Base-by-base conservation (phyloP, 2,113 vertebrate genomes). In the Panthera uncia region DNA sequence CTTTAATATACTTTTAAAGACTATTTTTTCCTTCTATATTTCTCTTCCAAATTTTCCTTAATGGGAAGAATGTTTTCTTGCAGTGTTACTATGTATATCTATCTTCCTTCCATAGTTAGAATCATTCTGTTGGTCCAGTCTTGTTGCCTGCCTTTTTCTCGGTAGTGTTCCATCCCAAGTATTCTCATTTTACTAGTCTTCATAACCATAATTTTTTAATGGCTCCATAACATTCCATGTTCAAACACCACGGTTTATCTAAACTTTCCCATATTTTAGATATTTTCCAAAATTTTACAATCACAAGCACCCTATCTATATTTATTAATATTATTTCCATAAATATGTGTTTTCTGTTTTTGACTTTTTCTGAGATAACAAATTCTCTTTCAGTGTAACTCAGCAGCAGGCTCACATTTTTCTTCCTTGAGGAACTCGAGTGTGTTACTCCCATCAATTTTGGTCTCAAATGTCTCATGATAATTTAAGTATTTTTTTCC, bases 251-350 rank as follows among this genome's bases (percentile, higher is more conserved):
- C 16, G 9, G 38, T 73, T 81, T 89, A 63, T 18, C 2, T 65
- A 57, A 76, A 89, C 11, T 52, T 23, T 92, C 29, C 27, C 41
- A 1, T 87, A 38, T 48, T 90, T 89, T 41, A 45, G 16, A 2
- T 36, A 55, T 52, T 97, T 96, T 82, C 38, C 18, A 41, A 74
- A 65, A 41, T 94, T 89, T 89, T 94, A 55, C 89, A 80, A 91
- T 83, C 38, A 41, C 19, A 91, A 84, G 31, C 11, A 88, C 38
- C 23, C 4, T 38, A 23, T 63, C 4, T 38, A 23, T 63, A 33
- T 95, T 88, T 63, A 33, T 95, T 88, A 93, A 63, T 76, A 65
- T 21, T 94, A 1, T 81, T 96, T 55, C 48, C 16, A 1, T 80
- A 73, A 68, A 25, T 76, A 36, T 69, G 5, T 82, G 15, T 90